Evolutionary conservation across 2,888 invertebrate genomes (phyloP).

Genomic region (Crepidodera aurea): DNA sequence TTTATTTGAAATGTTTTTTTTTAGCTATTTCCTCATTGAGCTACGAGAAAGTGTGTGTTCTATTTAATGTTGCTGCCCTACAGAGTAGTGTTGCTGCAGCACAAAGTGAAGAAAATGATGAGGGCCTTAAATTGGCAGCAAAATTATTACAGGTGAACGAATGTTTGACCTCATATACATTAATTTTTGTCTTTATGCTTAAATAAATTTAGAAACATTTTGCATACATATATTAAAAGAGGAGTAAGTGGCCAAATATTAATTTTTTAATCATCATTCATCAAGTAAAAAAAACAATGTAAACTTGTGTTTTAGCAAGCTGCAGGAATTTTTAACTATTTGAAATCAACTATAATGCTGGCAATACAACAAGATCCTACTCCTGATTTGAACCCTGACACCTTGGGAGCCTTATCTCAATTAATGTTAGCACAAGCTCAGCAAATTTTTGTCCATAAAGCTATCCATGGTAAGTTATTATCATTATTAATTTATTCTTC

Average conservation of each 20-base stretch:
- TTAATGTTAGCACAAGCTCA: constrained; percentile 98
- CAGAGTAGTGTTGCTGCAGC: constrained; percentile 88
- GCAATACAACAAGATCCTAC: constrained; percentile 95
- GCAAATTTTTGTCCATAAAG: constrained; percentile 95
- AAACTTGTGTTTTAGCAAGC: constrained; percentile 84
- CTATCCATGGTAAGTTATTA: constrained; percentile 74
- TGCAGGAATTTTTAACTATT: constrained; percentile 86
- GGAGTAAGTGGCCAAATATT: no score
- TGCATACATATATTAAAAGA: no score
- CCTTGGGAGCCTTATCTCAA: constrained; percentile 82
- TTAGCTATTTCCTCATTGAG: constrained; percentile 86
- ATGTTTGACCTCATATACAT: no score
- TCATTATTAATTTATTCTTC: no score
- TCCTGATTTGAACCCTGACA: constrained; percentile 93
- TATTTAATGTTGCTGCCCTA: constrained; percentile 95
- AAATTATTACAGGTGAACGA: constrained; percentile 93
- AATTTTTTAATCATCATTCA: no score
- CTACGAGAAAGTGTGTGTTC: constrained; percentile 93
- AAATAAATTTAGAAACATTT: no score
- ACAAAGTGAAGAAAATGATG: constrained; percentile 89
- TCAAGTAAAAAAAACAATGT: no score
- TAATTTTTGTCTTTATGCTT: no score
- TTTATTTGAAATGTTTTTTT: constrained; percentile 34
- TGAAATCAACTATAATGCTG: constrained; percentile 82
- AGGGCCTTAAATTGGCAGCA: constrained; percentile 90